phyloP scores from a whole-genome alignment of 2,113 vertebrate species.

The Mohoua ochrocephala region DNA sequence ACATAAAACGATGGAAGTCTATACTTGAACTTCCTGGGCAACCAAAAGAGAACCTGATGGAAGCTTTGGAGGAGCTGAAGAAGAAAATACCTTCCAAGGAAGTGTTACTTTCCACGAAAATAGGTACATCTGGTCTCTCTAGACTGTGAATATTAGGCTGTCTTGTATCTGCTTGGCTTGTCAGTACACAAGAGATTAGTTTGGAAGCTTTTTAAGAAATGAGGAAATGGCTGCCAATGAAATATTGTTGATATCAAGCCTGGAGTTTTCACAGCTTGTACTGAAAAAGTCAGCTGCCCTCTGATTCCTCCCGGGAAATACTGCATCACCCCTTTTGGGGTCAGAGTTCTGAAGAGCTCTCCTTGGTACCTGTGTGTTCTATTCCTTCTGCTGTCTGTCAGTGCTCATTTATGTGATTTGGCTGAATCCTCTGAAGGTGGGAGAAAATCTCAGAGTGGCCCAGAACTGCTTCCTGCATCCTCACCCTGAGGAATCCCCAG shows the following conservation, averaged over 20 bases:
- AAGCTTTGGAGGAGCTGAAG: slow-evolving; percentile 83
- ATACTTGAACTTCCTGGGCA: slow-evolving; percentile 86
- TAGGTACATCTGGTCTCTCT: slow-evolving; percentile 74
- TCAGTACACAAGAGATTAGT: background rate
- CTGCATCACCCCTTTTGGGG: background rate
- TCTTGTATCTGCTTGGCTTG: background rate
- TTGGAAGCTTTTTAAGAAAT: background rate
- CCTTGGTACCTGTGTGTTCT: background rate
- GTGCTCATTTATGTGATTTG: background rate
- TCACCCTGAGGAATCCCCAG: background rate
- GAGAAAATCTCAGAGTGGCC: background rate
- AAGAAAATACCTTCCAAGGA: slow-evolving; percentile 94
- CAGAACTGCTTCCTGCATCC: background rate
- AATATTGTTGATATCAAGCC: background rate
- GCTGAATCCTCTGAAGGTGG: background rate
- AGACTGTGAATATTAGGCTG: background rate
- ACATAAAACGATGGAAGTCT: slow-evolving; percentile 89
- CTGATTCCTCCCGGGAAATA: background rate
- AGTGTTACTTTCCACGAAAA: slow-evolving; percentile 88
- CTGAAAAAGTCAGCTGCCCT: background rate
- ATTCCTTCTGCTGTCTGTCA: background rate
- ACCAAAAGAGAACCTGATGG: slow-evolving; percentile 82
- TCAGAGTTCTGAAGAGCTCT: background rate
- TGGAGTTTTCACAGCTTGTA: background rate
- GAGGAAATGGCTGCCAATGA: background rate